phyloP scores from a whole-genome alignment of 2,888 invertebrate genomes.

The Pseudococcus viburni region DNA sequence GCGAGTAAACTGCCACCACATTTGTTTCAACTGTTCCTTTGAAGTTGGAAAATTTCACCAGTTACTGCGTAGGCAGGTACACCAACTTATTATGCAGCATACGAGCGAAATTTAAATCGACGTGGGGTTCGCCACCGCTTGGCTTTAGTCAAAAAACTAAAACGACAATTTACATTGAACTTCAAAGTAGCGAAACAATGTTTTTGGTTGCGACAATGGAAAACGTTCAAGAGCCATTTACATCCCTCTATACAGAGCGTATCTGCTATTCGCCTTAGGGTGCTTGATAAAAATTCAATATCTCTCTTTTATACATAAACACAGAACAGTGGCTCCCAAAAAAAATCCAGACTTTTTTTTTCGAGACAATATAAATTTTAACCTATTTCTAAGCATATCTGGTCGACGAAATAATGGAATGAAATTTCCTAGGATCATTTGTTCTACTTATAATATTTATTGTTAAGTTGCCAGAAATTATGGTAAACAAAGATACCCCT shows the following conservation, averaged over 20 bases:
- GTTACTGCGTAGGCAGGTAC: neutral
- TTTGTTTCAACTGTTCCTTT: neutral
- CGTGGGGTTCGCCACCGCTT: neutral
- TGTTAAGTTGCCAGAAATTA: too few species aligned
- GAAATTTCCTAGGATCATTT: too few species aligned
- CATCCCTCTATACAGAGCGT: neutral
- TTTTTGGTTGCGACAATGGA: slow-evolving; percentile 28
- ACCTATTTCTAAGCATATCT: too few species aligned
- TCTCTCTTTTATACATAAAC: neutral
- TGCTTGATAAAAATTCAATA: slow-evolving; percentile 53
- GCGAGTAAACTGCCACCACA: neutral
- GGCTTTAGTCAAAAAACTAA: neutral
- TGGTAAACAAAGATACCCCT: too few species aligned
- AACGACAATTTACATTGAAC: slow-evolving; percentile 39
- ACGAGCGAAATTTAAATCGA: neutral
- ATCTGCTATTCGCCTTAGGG: slow-evolving; percentile 10
- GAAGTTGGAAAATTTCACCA: neutral
- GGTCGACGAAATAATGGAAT: too few species aligned
- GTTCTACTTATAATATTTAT: too few species aligned
- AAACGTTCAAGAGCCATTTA: slow-evolving; percentile 37
- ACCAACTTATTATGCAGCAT: neutral
- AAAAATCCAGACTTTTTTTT: neutral
- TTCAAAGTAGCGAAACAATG: slow-evolving; percentile 47
- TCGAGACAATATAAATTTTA: neutral
- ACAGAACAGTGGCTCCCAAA: neutral